These are phyloP conservation scores for Uria lomvia DNA, from an alignment of 2,113 vertebrate species.

Conservation along the genomic window DNA sequence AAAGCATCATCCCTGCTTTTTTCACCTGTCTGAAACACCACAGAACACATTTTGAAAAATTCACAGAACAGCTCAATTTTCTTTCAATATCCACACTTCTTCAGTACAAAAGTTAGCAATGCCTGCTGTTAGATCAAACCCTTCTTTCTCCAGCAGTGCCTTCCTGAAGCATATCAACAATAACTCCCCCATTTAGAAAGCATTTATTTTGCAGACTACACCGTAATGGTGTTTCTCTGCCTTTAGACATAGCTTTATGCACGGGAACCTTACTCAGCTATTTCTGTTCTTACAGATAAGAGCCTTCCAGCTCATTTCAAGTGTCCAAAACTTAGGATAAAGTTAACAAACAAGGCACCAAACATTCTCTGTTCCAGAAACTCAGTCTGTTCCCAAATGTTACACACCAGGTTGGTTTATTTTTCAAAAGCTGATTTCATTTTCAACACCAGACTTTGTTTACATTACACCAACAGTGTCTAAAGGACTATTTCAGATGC, in stretches of 20 bases:
- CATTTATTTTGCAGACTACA: neutral
- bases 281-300: neutral
- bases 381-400: neutral
- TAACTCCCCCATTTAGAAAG: neutral
- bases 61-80: neutral
- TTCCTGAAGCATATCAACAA: neutral
- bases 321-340: neutral
- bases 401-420: neutral
- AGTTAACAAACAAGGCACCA: neutral
- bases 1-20: slow-evolving; percentile 96
- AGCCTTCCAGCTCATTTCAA: neutral
- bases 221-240: neutral
- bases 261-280: neutral
- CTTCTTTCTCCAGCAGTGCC: neutral
- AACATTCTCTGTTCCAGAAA: neutral
- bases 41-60: neutral
- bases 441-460: neutral
- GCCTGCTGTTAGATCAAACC: neutral
- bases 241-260: neutral
- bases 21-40: slow-evolving; percentile 83
- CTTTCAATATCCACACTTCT: neutral
- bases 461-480: neutral
- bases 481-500: neutral
- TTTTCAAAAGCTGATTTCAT: neutral
- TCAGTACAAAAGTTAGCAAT: neutral